phyloP scores from a whole-genome alignment of 2,888 invertebrate species.

The Calliscelio sp. region DNA sequence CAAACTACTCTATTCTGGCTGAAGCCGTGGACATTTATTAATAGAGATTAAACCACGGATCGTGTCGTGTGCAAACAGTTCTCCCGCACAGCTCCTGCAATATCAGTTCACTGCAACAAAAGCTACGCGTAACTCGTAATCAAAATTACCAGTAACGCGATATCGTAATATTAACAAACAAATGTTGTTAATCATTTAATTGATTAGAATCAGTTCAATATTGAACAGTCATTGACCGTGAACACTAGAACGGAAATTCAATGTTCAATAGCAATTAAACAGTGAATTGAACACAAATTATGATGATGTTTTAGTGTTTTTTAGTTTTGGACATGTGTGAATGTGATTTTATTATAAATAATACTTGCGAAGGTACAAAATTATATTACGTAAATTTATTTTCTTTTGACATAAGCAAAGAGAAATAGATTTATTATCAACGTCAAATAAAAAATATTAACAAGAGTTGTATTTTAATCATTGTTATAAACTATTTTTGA shows the following conservation, averaged over 20 bases:
- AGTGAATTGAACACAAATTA: neutral
- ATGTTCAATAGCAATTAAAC: neutral
- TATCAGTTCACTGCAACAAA: slow-evolving; percentile 80
- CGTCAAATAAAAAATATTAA: neutral
- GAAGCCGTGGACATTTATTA: slow-evolving; percentile 83
- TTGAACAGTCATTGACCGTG: too few relatives aligned
- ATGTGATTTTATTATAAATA: neutral
- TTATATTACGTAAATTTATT: too few relatives aligned
- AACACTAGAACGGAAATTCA: too few relatives aligned
- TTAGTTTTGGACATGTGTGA: neutral
- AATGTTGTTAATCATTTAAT: neutral
- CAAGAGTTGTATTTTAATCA: too few relatives aligned
- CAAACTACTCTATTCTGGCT: slow-evolving; percentile 80
- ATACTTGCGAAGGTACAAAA: too few relatives aligned
- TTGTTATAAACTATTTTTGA: neutral
- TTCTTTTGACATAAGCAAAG: too few relatives aligned
- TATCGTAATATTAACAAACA: neutral
- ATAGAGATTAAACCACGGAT: slow-evolving; percentile 86
- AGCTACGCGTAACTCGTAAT: slow-evolving; percentile 70
- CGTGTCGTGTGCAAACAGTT: slow-evolving; percentile 85
- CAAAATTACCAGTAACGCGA: slow-evolving; percentile 11
- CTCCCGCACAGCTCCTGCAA: slow-evolving; percentile 82
- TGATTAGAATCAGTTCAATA: neutral
- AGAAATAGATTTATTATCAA: neutral
- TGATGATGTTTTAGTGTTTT: neutral